Evolutionary conservation across 2,888 invertebrate genomes (phyloP).

Genomic region (Acanthopleura granulata): DNA sequence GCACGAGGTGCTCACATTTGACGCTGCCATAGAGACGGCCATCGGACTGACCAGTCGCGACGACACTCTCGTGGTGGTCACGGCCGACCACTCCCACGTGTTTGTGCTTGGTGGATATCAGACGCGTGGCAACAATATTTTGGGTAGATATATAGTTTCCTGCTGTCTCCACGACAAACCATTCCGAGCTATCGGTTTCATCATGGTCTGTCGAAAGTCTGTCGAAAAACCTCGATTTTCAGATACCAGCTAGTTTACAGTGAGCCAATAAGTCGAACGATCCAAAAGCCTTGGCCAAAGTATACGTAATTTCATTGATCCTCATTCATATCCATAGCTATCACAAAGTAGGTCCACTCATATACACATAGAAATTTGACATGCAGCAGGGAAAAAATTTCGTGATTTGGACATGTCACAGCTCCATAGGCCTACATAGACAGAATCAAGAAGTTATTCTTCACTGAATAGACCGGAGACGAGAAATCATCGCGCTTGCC

Average conservation of each 20-base stretch:
- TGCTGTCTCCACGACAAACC: neutral
- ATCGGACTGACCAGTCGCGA: slow-evolving; percentile 72
- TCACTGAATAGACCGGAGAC: too few relatives aligned
- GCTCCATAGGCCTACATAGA: too few relatives aligned
- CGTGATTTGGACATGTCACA: too few relatives aligned
- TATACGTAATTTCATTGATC: too few relatives aligned
- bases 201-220: neutral
- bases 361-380: too few relatives aligned
- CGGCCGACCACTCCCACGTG: slow-evolving; percentile 70
- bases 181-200: neutral
- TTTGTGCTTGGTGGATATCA: slow-evolving; percentile 65
- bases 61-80: slow-evolving; percentile 83
- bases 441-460: too few relatives aligned
- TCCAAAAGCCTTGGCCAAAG: too few relatives aligned
- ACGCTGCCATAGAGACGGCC: slow-evolving; percentile 78
- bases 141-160: slow-evolving; percentile 25
- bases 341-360: too few relatives aligned
- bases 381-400: too few relatives aligned
- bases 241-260: neutral
- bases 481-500: too few relatives aligned
- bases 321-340: too few relatives aligned
- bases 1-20: slow-evolving; percentile 84
- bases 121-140: slow-evolving; percentile 53
- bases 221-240: neutral
- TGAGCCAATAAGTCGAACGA: neutral